Conservation (phyloP, 2,888 invertebrate genomes). For the Julus scanicus region DNA sequence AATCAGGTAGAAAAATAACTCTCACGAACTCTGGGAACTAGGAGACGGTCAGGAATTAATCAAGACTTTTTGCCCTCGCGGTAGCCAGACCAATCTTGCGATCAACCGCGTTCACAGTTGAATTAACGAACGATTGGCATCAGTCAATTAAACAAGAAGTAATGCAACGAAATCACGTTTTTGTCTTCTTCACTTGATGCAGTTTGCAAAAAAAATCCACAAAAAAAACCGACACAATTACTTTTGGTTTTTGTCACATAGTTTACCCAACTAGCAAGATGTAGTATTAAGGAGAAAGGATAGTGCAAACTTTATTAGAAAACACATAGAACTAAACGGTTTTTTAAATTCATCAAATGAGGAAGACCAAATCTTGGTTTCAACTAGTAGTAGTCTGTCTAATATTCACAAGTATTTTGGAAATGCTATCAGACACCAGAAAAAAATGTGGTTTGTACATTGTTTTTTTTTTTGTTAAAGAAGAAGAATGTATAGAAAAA, state of each 20-base stretch:
- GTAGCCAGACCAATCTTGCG: background rate
- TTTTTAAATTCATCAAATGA: too few relatives aligned
- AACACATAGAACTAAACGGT: too few relatives aligned
- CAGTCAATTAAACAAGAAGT: background rate
- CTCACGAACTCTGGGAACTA: slow-evolving; percentile 14
- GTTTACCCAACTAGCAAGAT: too few relatives aligned
- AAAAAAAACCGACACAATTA: background rate
- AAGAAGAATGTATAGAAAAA: too few relatives aligned
- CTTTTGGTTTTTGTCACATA: background rate
- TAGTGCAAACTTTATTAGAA: too few relatives aligned
- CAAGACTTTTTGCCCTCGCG: background rate
- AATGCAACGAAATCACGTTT: background rate
- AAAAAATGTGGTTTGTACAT: too few relatives aligned
- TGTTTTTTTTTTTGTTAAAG: too few relatives aligned
- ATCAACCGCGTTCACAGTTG: background rate
- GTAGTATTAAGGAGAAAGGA: too few relatives aligned
- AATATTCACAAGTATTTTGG: too few relatives aligned
- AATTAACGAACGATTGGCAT: background rate
- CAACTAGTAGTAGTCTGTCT: too few relatives aligned
- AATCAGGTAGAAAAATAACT: background rate
- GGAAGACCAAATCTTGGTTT: too few relatives aligned
- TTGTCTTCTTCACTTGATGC: background rate
- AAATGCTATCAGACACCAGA: too few relatives aligned
- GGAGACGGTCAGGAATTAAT: background rate
- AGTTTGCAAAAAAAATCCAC: background rate